Base-by-base conservation (phyloP, 2,113 vertebrate genomes). In the Jacana jacana region DNA sequence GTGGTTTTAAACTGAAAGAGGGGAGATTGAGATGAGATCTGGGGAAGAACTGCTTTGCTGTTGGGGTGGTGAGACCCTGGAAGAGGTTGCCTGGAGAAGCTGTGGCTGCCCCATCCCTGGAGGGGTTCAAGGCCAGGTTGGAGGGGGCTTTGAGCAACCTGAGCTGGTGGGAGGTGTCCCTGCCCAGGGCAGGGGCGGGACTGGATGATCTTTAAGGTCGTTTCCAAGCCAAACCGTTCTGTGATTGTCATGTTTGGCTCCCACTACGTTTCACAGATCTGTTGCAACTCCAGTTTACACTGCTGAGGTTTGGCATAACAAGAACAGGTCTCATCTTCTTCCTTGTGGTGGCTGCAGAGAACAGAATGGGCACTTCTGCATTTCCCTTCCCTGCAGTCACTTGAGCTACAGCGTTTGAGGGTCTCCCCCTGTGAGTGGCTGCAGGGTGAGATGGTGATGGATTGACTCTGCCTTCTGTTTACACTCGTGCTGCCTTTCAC, bases 381-480 rank as follows among this genome's bases (percentile, higher is more conserved):
- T 33, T 61, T 60, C 81, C 65, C 39, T 57, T 86, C 64, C 60
- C 86, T 37, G 81, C 87, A 52, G 37, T 65, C 66, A 0, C 72
- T 78, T 1, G 17, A 69, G 66, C 12, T 46, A 0, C 31, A 17
- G 81, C 23, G 1, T 35, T n/a, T 66, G 82, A 66, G 88, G 71
- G 52, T 65, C 58, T 51, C 68, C 55, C 48, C 40, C 63, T n/a
- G 76, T 0, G 1, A 86, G 88, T 2, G 6, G 81, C 71, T 65
- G 75, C 46, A 6, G 96, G 96, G 91, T 23, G 79, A 95, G 75
- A 4, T 63, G 71, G 70, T 97, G 98, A 98, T 98, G 96, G 97
- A 98, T 98, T 88, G 76, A 89, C 97, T 97, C 93, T 91, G 97
- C 95, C 91, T 94, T 90, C 92, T 97, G 93, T 94, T 95, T 95